Conservation (phyloP, 2,797 vertebrate genomes). For the Trachops cirrhosus region DNA sequence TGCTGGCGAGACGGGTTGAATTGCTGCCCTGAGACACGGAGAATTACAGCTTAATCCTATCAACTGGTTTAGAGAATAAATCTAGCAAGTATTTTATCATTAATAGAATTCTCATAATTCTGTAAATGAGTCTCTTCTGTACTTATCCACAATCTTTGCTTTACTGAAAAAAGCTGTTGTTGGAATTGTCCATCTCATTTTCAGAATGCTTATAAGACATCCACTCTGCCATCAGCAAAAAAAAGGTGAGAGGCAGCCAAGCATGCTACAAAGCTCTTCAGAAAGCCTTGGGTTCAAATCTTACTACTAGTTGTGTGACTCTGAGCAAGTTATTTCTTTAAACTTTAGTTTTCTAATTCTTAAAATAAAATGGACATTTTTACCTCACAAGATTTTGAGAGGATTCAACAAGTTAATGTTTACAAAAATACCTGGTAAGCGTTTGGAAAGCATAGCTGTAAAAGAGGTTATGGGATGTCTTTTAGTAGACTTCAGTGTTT, state of each 20-base stretch:
- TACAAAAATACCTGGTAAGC: neutral
- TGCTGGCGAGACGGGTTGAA: neutral
- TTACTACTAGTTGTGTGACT: neutral
- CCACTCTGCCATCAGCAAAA: fast-evolving
- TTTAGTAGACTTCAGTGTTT: neutral
- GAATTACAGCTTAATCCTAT: fast-evolving
- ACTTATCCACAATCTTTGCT: neutral
- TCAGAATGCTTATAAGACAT: neutral
- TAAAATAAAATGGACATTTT: neutral
- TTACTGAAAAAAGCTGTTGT: neutral
- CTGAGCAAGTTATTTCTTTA: neutral
- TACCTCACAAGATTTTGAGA: neutral
- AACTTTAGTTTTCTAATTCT: neutral
- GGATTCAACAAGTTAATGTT: neutral
- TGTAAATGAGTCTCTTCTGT: fast-evolving
- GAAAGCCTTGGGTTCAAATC: neutral
- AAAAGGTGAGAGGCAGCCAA: neutral
- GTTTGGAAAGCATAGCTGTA: neutral
- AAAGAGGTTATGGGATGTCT: neutral
- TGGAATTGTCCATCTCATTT: neutral
- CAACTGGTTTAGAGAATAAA: neutral
- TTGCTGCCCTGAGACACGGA: neutral
- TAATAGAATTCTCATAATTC: too few relatives aligned
- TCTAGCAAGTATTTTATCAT: fast-evolving
- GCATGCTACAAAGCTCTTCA: neutral